Evolutionary conservation across 1,140 invertebrate genomes (phyloP), one percentile per base, ranked within the genome.

Genomic region (Brachionus paranguensis): DNA sequence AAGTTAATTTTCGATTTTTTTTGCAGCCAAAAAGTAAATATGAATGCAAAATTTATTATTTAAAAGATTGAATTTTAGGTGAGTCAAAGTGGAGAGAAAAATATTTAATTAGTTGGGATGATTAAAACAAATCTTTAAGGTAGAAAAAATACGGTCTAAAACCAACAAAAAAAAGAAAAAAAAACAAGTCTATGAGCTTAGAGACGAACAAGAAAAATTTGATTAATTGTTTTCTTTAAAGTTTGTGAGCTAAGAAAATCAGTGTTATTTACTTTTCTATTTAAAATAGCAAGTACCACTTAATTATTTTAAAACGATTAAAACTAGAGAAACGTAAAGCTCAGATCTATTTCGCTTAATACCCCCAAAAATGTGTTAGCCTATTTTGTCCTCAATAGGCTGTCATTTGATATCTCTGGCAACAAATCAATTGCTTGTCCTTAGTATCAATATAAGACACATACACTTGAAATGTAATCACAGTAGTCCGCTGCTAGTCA

Each of bases 321-420:
- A 76, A n/a, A 47, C 4, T 37, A 53, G 24, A 27, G 41, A 50
- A 76, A 72, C 68, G 68, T 10, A 72, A 17, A 72, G 37, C 29
- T 41, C 17, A 43, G 29, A 72, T 72, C 68, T 72, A 72, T 72
- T 72, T 74, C 41, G 17, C 17, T 45, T 76, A 76, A 76, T 76
- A 76, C 72, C 72, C 72, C 14, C 53, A 76, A 76, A 76, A 76
- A 76, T 76, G 72, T 76, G 72, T 50, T 72, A 72, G 68, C 17
- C 68, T 43, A 72, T n/a, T 72, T 72, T 72, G 65, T 68, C 60
- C 60, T 65, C 60, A 65, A 27, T 65, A 6, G 27, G 27, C 24
- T 68, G 27, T 68, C 65, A 41, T 68, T 6, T 33, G 65, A 68
- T 68, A 33, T 33, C 10, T 33, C n/a, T 68, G 27, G 12, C 65